Base-by-base conservation (phyloP, 2,113 vertebrate genomes). In the Sorex araneus region DNA sequence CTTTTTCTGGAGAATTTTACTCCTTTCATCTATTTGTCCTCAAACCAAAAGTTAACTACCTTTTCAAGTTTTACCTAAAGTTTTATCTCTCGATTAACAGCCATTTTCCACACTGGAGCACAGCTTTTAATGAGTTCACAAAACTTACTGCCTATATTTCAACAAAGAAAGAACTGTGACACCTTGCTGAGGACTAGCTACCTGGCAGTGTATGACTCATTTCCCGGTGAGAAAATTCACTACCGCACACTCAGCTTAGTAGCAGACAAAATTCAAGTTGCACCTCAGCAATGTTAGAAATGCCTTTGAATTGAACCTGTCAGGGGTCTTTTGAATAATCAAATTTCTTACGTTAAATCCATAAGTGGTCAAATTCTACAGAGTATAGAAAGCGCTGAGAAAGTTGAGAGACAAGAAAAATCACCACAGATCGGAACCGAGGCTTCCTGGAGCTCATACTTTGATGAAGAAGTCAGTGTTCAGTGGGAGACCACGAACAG, bases 31-130 rank as follows among this genome's bases (percentile, higher is more conserved):
- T 84, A 32, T n/a, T 12, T 91, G 23, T 94, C 63, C 30, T 87
- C 54, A 86, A 60, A 83, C 18, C 83, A 88, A 90, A 95, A 88
- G 75, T 89, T 92, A 91, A 94, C 76, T 76, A 57, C 60, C 80
- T 86, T 82, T 93, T 60, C 63, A 90, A 43, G 50, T 73, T 86
- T 92, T 81, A 93, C 81, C 63, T 91, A 64, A 94, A 81, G 66
- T 93, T 94, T 94, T 77, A 90, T 86, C 94, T 96, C 66, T 90
- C 21, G 1, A 76, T 94, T 93, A 83, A 94, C 69, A 95, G 80
- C 28, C 84, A 70, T 92, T 83, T 83, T 87, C 57, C 79, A 88
- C 60, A 40, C 75, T 8, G 40, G 21, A 92, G 67, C 28, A 78
- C 47, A 70, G 91, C 32, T 89, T 94, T 89, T 70, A 87, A 70